phyloP scores from a whole-genome alignment of 2,113 vertebrate genomes.

The Tyto alba region DNA sequence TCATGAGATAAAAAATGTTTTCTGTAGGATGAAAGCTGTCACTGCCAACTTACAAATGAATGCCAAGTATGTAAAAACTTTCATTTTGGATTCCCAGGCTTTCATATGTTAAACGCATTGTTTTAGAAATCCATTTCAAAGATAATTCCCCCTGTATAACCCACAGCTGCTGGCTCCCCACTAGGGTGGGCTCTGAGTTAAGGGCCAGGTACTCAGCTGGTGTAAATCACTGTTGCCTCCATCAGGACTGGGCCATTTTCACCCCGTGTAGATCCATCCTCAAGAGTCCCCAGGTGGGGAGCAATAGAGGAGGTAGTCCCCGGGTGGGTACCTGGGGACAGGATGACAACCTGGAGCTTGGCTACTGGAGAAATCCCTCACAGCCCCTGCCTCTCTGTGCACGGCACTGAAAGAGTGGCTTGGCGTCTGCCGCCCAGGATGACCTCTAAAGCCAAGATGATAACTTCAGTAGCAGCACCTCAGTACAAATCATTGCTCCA shows the following conservation, averaged over 20 bases:
- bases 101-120: conserved; percentile 68
- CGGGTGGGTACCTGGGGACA: rapidly evolving
- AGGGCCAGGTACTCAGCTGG: background rate
- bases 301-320: background rate
- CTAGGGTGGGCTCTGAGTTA: background rate
- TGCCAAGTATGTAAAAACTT: conserved; percentile 58
- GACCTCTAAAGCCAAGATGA: background rate
- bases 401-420: background rate
- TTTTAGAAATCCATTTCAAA: conserved; percentile 48
- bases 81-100: conserved; percentile 53
- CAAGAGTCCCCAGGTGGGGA: background rate
- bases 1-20: conserved; percentile 61
- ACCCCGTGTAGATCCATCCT: background rate
- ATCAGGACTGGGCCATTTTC: background rate
- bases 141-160: background rate
- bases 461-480: background rate
- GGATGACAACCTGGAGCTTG: background rate
- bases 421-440: background rate
- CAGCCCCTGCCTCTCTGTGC: background rate
- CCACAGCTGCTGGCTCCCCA: background rate
- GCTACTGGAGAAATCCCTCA: background rate
- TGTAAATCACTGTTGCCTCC: background rate
- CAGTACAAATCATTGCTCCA: background rate
- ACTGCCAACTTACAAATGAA: conserved; percentile 63
- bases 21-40: conserved; percentile 69